Base-by-base conservation (phyloP, 2,888 invertebrate genomes). In the Desoria tigrina region DNA sequence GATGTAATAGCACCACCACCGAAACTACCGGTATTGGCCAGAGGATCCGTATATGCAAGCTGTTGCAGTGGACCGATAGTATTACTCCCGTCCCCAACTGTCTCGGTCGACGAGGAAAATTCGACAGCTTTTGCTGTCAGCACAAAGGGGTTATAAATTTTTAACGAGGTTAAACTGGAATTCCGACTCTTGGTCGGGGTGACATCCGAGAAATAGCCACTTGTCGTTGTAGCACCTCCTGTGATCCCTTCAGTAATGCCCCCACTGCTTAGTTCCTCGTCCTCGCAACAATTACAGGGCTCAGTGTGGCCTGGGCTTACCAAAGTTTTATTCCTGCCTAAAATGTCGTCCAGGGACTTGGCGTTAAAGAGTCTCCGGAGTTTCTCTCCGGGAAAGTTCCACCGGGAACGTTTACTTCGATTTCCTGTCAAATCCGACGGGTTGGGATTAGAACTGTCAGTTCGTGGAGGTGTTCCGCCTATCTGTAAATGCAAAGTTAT, bases 321-420 rank as follows among this genome's bases (percentile, higher is more conserved):
- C 11, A 32, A 32, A 32, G 32, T 32, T 32, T 32, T 32, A 21
- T n/a, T 21, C 6, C 45, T 58, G 27, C 73, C 69, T 42, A 74
- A 62, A 60, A 75, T 75, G 61, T 76, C 76, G 58, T 76, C 76
- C 51, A 76, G 66, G 42, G 74, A 74, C 62, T 76, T 76, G 55
- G 76, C 72, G 56, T 72, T 75, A 58, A 76, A 76, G 37, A 76
- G 63, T 56, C 70, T 65, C 49, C 68, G 68, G 26, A 76, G 63
- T 62, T 74, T 75, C 55, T 74, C 74, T 61, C 69, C 53, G 45
- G 76, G 76, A 65, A 76, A 76, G 68, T 71, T 73, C 76, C 76
- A 76, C 42, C 74, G 74, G 4, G 45, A 45, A 45, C 4, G 6
- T 45, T 21, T 16, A 45, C 9, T 39, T 39, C 39, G 9, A n/a